Conservation (phyloP, 2,113 vertebrate genomes). For the Potamarius usumacintae region DNA sequence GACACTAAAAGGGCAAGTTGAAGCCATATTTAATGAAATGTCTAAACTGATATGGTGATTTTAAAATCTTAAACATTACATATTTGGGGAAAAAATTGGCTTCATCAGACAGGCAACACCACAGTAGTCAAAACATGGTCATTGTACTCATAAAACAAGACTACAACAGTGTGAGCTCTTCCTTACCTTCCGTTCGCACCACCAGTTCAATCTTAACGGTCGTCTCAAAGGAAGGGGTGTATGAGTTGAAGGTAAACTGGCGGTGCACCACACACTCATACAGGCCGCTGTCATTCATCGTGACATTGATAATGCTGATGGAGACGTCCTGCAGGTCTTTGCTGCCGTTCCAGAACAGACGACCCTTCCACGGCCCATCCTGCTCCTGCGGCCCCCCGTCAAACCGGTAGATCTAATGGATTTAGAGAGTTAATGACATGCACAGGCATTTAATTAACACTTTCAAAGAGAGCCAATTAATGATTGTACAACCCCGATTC, state of each 20-base stretch:
- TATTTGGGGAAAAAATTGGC: not conserved
- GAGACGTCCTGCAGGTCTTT: conserved; percentile 93
- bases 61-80: not conserved
- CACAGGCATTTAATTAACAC: not conserved
- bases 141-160: not conserved
- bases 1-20: conserved; percentile 29
- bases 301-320: conserved; percentile 83
- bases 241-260: conserved; percentile 82
- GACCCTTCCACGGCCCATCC: conserved; percentile 76
- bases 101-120: not conserved
- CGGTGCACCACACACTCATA: conserved; percentile 85
- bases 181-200: conserved; percentile 83
- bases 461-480: not conserved
- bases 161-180: not conserved
- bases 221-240: conserved; percentile 70
- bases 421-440: not conserved
- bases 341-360: conserved; percentile 87
- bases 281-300: conserved; percentile 80
- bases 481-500: not conserved
- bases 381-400: conserved; percentile 59
- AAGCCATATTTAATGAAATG: conserved; percentile 30
- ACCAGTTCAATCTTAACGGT: conserved; percentile 76
- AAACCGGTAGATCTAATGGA: conserved; percentile 80
- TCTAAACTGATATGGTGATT: not conserved
- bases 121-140: not conserved